Conservation (phyloP, 2,888 invertebrate genomes). For the Electrophaes corylata region DNA sequence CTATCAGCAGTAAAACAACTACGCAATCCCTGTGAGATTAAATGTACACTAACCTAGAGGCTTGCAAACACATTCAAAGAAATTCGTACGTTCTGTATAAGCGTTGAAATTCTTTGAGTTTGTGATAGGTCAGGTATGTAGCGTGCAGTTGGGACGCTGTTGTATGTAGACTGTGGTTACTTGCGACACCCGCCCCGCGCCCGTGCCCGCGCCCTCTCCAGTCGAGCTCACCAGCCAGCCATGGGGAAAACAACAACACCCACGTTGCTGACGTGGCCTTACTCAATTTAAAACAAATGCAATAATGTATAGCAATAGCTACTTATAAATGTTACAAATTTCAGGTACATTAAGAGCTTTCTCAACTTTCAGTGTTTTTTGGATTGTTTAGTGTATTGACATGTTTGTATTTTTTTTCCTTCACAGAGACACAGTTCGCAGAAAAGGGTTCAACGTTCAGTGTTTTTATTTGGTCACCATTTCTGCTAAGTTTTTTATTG, state of each 20-base stretch:
- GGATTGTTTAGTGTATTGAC: neutral
- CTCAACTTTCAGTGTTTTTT: conserved; percentile 4
- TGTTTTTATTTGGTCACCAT: too few relatives aligned
- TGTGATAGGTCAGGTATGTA: conserved; percentile 14
- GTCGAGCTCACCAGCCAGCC: conserved; percentile 50
- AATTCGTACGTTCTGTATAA: neutral
- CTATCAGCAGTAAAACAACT: conserved; percentile 16
- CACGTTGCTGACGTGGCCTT: conserved; percentile 59
- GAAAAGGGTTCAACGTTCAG: neutral
- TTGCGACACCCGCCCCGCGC: conserved; percentile 65
- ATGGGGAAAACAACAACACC: conserved; percentile 68
- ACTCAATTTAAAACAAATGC: conserved; percentile 54
- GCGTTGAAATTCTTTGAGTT: neutral
- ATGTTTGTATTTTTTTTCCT: neutral
- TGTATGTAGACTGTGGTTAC: conserved; percentile 27
- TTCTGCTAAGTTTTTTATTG: too few relatives aligned
- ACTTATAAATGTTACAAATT: conserved; percentile 51
- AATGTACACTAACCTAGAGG: neutral
- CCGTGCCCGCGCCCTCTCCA: conserved; percentile 42
- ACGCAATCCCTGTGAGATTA: neutral
- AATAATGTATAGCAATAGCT: conserved; percentile 55
- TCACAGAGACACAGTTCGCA: neutral
- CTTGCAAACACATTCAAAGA: neutral
- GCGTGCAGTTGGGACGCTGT: conserved; percentile 28
- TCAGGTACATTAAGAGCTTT: conserved; percentile 29